A percentile compares a stretch with the other conserved stretches of the same genome.
Conservation (phyloP, 2,888 invertebrate species). For the Ormyrus rosae region DNA sequence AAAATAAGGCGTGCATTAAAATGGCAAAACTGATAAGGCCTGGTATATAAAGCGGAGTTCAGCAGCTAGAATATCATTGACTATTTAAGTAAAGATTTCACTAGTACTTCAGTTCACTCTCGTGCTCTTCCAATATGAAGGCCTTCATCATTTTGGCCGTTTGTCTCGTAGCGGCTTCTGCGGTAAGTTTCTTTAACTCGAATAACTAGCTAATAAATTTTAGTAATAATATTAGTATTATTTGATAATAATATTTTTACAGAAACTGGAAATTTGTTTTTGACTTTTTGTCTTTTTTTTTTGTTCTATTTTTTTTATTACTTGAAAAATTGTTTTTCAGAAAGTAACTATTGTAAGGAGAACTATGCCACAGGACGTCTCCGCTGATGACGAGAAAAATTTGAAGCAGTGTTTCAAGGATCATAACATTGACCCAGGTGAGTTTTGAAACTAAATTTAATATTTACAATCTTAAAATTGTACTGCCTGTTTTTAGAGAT, state of each 20-base stretch:
- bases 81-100: not conserved
- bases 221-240: not conserved
- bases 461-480: too few relatives aligned
- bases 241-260: not conserved
- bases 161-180: not conserved
- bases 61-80: not conserved
- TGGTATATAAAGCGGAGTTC: not conserved
- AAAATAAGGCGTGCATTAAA: not conserved
- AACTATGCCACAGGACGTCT: not conserved
- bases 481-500: too few relatives aligned
- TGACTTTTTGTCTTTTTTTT: not conserved
- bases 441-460: too few relatives aligned
- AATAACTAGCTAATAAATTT: not conserved
- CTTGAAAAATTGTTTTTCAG: not conserved
- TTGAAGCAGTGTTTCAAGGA: not conserved
- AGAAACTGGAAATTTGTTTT: not conserved
- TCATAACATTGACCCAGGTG: too few relatives aligned
- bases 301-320: not conserved
- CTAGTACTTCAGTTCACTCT: not conserved
- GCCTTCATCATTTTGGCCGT: not conserved
- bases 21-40: not conserved
- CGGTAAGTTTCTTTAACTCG: not conserved
- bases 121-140: not conserved
- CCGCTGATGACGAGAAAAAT: not conserved
- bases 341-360: not conserved